A percentile compares a stretch with the other conserved stretches of the same genome.
phyloP scores from a whole-genome alignment of 1,140 invertebrate species.

The Tetramorium simillimum region DNA sequence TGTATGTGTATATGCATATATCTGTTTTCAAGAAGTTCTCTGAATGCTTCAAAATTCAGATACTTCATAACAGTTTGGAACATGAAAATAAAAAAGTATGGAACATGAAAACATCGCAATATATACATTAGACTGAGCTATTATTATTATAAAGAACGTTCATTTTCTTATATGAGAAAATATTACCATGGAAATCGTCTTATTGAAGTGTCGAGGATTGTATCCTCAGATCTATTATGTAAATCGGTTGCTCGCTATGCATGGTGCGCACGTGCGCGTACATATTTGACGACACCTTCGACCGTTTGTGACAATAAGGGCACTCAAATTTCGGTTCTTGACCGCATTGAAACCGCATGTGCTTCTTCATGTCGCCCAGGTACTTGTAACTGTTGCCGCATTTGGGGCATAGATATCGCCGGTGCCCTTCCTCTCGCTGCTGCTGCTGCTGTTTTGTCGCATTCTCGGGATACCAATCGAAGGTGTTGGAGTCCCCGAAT shows the following conservation, averaged over 20 bases:
- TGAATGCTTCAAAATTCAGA: background rate
- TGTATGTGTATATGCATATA: background rate
- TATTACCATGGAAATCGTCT: background rate
- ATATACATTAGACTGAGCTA: too few relatives aligned
- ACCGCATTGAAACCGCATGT: constrained; percentile 88
- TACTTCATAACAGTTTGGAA: background rate
- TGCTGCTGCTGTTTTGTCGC: constrained; percentile 7
- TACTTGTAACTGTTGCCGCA: constrained; percentile 84
- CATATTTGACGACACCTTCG: constrained; percentile 78
- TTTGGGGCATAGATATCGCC: constrained; percentile 77
- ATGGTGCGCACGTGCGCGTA: constrained; percentile 72
- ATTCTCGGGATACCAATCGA: constrained; percentile 35
- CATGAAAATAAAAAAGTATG: background rate
- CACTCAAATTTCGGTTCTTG: constrained; percentile 91
- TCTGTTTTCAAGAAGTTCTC: background rate
- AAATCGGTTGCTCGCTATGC: constrained; percentile 60
- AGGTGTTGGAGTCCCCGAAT: background rate
- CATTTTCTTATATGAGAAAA: background rate
- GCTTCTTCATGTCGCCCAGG: constrained; percentile 81
- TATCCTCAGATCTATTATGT: constrained; percentile 57
- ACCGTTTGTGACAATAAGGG: constrained; percentile 88
- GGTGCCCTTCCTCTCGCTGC: constrained; percentile 53
- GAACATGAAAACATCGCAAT: background rate
- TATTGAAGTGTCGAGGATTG: background rate
- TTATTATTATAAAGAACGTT: background rate